Evolutionary conservation across 2,888 invertebrate genomes (phyloP), one percentile per base, ranked within the genome.

Genomic region (Cacoxenus indagator): DNA sequence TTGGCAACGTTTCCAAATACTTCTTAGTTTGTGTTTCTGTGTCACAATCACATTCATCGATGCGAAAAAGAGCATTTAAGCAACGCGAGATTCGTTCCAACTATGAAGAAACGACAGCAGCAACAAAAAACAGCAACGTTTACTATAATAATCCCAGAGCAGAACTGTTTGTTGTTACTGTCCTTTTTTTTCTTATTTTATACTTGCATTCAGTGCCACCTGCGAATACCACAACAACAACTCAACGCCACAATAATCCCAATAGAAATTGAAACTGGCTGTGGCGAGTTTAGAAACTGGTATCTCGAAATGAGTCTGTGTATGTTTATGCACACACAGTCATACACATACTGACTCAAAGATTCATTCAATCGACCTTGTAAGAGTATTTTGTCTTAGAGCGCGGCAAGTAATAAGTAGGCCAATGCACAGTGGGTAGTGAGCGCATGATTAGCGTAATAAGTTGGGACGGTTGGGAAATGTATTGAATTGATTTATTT

Each of bases 371-470:
- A 81, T 81, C 80, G 80, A 81, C 80, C 80, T 81, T 81, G 80
- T 81, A 81, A 83, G 83, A 83, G 83, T 81, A 81, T 81, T 83
- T 78, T 81, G 80, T 81, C 83, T 81, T 81, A 80, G 79, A 83
- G 80, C 77, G 77, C 75, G 77, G 77, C 75, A 83, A 83, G 64
- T 55, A 51, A 31, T 37, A 74, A 81, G 82, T 81, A 83, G 80
- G 80, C 80, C 80, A 81, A 81, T 83, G 82, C 80, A 62, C 61
- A 62, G 61, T 62, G 61, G 59, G 59, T 17, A 17, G 59, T 14
- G 5, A 37, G 8, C 37, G 37, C 14, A 11, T 11, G 37, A 37
- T 37, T 37, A 11, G 37, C 14, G 14, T 37, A 37, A 37, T 8
- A 37, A 37, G 8, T 8, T 37, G 37, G 8, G 5, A n/a, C 14